Conservation (phyloP, 2,113 vertebrate species). For the Mirza zaza region DNA sequence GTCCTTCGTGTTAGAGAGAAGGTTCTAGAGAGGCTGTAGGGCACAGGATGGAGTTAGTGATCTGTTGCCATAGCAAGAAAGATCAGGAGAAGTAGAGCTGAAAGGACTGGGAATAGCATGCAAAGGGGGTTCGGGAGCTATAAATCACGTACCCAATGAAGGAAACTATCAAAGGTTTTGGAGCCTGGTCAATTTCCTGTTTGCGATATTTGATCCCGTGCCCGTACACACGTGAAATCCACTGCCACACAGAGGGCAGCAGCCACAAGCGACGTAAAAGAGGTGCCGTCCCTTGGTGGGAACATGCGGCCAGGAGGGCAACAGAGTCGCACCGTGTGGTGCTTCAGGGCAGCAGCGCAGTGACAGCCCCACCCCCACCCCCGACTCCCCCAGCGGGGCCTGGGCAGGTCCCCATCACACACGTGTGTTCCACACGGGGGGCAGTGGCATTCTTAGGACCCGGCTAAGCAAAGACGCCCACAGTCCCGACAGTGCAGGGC, state of each 20-base stretch:
- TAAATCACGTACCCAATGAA: too few species aligned
- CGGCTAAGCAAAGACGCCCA: neutral
- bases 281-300: fast-evolving
- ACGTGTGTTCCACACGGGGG: neutral
- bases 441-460: neutral
- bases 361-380: neutral
- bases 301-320: too few species aligned
- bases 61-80: neutral
- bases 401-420: fast-evolving
- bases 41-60: fast-evolving
- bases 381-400: too few species aligned
- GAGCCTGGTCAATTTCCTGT: neutral
- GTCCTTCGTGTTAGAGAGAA: neutral
- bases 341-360: fast-evolving
- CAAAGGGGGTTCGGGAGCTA: fast-evolving
- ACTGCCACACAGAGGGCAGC: neutral
- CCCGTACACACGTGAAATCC: fast-evolving
- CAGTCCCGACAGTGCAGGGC: neutral
- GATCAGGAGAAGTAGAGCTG: fast-evolving
- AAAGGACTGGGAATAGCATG: neutral
- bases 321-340: neutral
- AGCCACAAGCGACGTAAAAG: neutral
- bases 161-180: neutral
- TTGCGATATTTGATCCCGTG: neutral
- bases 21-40: neutral